Conservation (phyloP, 2,797 vertebrate species). For the Muscicapa striata region DNA sequence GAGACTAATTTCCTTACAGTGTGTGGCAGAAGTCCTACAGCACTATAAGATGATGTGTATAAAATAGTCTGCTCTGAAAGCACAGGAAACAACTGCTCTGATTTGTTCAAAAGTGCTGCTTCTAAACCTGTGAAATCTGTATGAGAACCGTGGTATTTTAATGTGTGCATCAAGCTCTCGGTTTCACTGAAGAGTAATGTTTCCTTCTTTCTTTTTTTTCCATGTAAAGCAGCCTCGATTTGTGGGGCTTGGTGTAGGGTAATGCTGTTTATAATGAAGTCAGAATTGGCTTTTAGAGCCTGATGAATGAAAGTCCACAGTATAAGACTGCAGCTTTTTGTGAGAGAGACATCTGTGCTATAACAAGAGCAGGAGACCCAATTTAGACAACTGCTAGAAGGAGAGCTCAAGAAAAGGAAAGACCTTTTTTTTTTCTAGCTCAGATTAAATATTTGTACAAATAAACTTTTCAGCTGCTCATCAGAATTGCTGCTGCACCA, state of each 20-base stretch:
- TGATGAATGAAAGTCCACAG: conserved; percentile 72
- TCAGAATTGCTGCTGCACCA: conserved; percentile 72
- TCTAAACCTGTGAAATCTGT: neutral
- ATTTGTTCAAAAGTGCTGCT: neutral
- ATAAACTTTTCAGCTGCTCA: conserved; percentile 74
- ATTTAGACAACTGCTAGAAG: conserved; percentile 71
- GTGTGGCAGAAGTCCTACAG: neutral
- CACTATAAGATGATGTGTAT: neutral
- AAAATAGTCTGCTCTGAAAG: neutral
- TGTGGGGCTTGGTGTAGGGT: conserved; percentile 62
- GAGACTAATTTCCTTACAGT: neutral
- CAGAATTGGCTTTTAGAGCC: conserved; percentile 66
- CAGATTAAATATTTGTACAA: conserved; percentile 76
- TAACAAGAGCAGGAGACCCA: conserved; percentile 72
- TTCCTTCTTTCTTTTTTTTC: conserved; percentile 18
- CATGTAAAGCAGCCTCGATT: conserved; percentile 37
- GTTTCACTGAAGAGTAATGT: neutral
- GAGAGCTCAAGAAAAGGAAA: conserved; percentile 66
- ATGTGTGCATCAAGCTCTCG: neutral
- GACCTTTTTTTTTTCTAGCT: conserved; percentile 56
- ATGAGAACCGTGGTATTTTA: neutral
- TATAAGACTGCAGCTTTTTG: conserved; percentile 76
- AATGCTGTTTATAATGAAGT: conserved; percentile 68
- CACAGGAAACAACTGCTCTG: neutral
- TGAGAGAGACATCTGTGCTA: conserved; percentile 75